Evolutionary conservation across 2,113 vertebrate genomes (phyloP), one percentile per base, ranked within the genome.

Genomic region (Lota lota): DNA sequence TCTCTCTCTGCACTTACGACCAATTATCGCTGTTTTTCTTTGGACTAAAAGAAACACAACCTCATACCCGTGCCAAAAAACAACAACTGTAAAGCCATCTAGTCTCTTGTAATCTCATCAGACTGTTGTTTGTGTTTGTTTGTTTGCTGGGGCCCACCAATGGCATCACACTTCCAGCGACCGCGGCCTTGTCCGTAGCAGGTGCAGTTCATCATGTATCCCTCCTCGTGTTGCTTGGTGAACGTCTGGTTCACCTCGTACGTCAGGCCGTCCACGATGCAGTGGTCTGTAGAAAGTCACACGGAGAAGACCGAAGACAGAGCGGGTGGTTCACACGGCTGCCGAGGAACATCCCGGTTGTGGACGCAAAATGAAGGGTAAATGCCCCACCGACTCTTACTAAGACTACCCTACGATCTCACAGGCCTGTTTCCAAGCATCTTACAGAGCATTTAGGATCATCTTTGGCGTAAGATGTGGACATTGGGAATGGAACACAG

Each of bases 161-260:
- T 79, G 6, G 97, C 95, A 1, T 99, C 97, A 0, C 97, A 99
- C 79, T 97, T 97, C 97, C 97, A 99, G 19, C 95, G 93, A 0
- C 97, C 97, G 6, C 97, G 93, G 12, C 96, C 95, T 79, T 98
- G 94, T 51, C 97, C 97, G 18, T 94, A 98, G 88, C 97, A 99
- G 2, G 95, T 95, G 78, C 97, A 99, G 89, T 99, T 99, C 92
- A 99, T 93, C 89, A 91, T 92, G 82, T 99, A 97, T 10, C 97
- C 97, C 75, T 98, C 95, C 0, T 98, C 94, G 0, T 99, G 97
- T 0, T 86, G 94, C 76, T 97, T 99, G 83, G 94, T 93, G 83
- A 99, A 99, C 15, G 95, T 97, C 78, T 98, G 95, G 66, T 97
- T 96, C 78, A 99, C 95, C 0, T 98, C 95, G 1, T 97, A 98